These are phyloP conservation scores for Chymomyza costata DNA, from an alignment of 1,140 invertebrate genomes.

Conservation along the genomic window DNA sequence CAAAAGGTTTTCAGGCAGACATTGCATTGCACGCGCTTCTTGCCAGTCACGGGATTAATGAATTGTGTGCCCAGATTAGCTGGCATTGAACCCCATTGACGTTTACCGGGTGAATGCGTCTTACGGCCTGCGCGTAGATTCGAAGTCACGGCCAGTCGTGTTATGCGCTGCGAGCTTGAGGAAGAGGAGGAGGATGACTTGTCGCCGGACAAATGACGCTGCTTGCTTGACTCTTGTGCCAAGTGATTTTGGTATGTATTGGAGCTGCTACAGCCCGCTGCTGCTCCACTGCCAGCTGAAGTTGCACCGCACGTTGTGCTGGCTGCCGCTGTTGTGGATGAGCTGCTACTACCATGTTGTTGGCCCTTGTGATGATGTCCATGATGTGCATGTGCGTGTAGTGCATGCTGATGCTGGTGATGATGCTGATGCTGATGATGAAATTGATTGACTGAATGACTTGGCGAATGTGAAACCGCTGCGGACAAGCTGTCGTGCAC, in stretches of 20 bases:
- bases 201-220: constrained; percentile 7
- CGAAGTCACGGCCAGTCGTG: constrained; percentile 34
- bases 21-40: constrained; percentile 98
- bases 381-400: not conserved
- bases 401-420: constrained; percentile 13
- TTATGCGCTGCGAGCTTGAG: constrained; percentile 30
- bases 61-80: constrained; percentile 91
- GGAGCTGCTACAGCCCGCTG: no score
- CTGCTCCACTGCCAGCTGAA: not conserved
- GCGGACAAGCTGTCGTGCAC: constrained; percentile 3
- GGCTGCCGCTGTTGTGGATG: constrained; percentile 11
- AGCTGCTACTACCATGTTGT: constrained; percentile 11
- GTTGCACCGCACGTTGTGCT: constrained; percentile 5
- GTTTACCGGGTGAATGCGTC: constrained; percentile 89
- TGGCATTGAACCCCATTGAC: constrained; percentile 92
- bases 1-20: constrained; percentile 99
- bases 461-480: constrained; percentile 10
- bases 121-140: constrained; percentile 78
- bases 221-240: not conserved
- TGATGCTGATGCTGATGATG: constrained; percentile 20
- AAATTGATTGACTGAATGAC: constrained; percentile 15
- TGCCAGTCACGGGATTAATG: constrained; percentile 93
- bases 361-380: constrained; percentile 11
- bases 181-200: constrained; percentile 35
- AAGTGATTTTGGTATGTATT: constrained; percentile 26